Base-by-base conservation (phyloP, 2,888 invertebrate genomes). In the Steromphala cineraria region DNA sequence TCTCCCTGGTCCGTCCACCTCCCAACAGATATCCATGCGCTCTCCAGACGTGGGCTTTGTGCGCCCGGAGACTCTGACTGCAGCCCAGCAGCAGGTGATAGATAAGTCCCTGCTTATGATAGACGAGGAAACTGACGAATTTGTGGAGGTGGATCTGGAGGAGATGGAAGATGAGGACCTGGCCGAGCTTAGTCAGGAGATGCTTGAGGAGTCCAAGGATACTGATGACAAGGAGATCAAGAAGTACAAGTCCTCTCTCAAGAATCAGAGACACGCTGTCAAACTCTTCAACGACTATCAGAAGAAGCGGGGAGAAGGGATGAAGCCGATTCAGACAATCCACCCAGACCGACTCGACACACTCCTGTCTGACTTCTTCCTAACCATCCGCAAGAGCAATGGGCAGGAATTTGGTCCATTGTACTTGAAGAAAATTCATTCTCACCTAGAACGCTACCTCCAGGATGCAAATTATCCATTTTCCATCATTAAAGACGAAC, bases 341-440 rank as follows among this genome's bases (percentile, higher is more conserved):
- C 71, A 71, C 13, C 71, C 71, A 5, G 71, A 71, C 15, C 28
- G 71, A 71, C 71, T 75, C 4, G 75, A 75, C 52, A 75, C 19
- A 17, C 75, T 75, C 13, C 53, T 75, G 19, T 52, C 53, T 24
- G 53, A 53, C 24, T 75, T 75, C 75, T 75, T 75, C 53, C 21
- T 53, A 8, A 75, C 53, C 31, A 19, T 75, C 13, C 46, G 53
- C 15, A 75, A 75, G n/a, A 24, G 52, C 52, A 75, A 75, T 53
- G 75, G 75, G 10, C 53, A 75, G 24, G 75, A 75, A 17, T 75
- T 53, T 53, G 75, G 53, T 24, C 75, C 75, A 8, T 28, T 52
- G 15, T 75, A 75, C 52, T 53, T 75, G 75, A 75, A 75, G 53
- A 75, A 75, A 15, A 75, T 75, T 24, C 75, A 75, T 31, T 75